Evolutionary conservation across 2,888 invertebrate genomes (phyloP), one percentile per base, ranked within the genome.

Genomic region (Meloe dianella): DNA sequence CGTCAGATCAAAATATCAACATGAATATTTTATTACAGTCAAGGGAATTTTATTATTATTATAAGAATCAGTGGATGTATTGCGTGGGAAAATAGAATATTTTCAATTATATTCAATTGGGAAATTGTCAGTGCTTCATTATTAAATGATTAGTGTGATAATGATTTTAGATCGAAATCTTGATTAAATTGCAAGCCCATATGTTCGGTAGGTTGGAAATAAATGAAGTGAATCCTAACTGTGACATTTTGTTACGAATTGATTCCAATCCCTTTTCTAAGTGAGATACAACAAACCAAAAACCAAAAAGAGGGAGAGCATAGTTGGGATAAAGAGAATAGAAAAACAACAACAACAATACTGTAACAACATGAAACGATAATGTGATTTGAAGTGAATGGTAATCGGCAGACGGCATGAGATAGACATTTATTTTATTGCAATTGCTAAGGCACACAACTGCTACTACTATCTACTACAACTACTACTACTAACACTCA

Each of bases 361-460:
- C 54, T 12, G n/a, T 0, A 51, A 54, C 54, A 61, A 73, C 66
- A 68, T 70, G 63, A 68, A 70, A 72, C 71, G 73, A 72, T 75
- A 74, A 74, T 74, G 73, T 68, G 77, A 77, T 77, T 75, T 75
- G 78, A 79, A 80, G 78, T 75, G 79, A 78, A 79, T 78, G 73
- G 77, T 78, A 78, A 79, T 79, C 77, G 77, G 76, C 74, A 74
- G 75, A 76, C 74, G 76, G 76, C 77, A 78, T 75, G 76, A 77
- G 80, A 79, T 76, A 75, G 77, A 79, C 81, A 79, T 81, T 80
- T 80, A 80, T 80, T 80, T 80, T 80, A 80, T 80, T 79, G 77
- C 78, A 75, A 77, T 80, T 76, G 77, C 77, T 71, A 74, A 70
- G 75, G 76, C 78, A 77, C 80, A 78, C 80, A 80, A 27, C 27